Conservation (phyloP, 2,797 vertebrate genomes). For the Sebastes ruberrimus region DNA sequence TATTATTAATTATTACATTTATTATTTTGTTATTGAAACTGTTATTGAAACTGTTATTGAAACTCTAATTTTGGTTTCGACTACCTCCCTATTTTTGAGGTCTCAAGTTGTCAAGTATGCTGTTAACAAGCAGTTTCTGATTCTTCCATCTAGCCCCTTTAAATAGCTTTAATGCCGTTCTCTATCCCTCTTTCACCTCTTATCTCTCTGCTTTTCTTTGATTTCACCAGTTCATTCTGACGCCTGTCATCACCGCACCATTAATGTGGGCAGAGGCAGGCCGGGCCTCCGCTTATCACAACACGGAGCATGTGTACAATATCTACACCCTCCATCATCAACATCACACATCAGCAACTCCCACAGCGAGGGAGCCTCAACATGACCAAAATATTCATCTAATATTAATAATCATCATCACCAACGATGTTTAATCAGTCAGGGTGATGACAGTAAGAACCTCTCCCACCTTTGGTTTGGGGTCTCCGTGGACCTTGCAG, state of each 20-base stretch:
- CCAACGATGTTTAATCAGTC: neutral
- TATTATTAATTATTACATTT: too few species aligned
- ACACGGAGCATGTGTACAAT: constrained; percentile 13
- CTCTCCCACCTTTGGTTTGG: constrained; percentile 91
- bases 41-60: too few species aligned
- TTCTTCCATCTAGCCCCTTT: too few species aligned
- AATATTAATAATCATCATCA: neutral
- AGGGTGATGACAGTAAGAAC: neutral
- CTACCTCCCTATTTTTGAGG: too few species aligned
- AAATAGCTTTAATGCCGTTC: too few species aligned
- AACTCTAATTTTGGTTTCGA: too few species aligned
- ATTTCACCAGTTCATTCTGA: constrained; percentile 4
- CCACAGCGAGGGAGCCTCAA: neutral
- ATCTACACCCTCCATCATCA: constrained; percentile 44
- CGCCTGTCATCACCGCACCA: constrained; percentile 65
- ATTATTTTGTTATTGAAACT: too few species aligned
- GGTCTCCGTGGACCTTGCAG: constrained; percentile 92
- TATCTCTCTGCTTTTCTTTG: constrained; percentile 6
- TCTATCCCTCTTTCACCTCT: neutral
- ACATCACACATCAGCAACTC: constrained; percentile 53
- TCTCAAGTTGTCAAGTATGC: too few species aligned
- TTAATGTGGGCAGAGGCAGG: constrained; percentile 24
- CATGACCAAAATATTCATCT: constrained; percentile 1
- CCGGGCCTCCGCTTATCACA: constrained; percentile 49
- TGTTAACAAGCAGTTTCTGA: too few species aligned